A percentile compares a stretch with the other conserved stretches of the same genome.
phyloP scores from a whole-genome alignment of 2,113 vertebrate genomes.

The Canis aureus region DNA sequence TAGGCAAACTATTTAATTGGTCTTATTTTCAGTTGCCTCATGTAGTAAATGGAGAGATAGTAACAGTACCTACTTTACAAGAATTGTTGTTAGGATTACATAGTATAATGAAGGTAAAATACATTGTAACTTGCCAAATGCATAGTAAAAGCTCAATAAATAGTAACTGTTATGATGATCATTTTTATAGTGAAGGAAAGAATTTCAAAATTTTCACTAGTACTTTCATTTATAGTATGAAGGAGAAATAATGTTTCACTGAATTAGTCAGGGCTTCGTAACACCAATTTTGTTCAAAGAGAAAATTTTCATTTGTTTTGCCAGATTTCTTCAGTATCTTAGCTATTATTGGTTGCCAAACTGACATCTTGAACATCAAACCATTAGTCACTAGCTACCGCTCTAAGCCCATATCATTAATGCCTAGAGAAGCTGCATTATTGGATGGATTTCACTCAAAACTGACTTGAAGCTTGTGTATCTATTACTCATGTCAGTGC shows the following conservation, averaged over 20 bases:
- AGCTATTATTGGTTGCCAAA: background rate
- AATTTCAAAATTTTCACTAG: slow-evolving; percentile 14
- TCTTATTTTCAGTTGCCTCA: background rate
- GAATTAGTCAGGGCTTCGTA: background rate
- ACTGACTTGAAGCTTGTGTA: background rate
- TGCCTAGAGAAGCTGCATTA: background rate
- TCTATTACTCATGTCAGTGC: background rate
- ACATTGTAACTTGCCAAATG: background rate
- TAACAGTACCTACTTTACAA: background rate
- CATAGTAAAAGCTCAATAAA: background rate
- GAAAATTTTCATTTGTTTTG: slow-evolving; percentile 43
- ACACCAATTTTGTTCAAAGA: slow-evolving; percentile 42
- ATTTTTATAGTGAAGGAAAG: slow-evolving; percentile 4
- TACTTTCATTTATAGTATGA: background rate
- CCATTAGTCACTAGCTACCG: background rate
- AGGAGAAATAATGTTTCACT: slow-evolving; percentile 40
- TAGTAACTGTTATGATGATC: background rate
- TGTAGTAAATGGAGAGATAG: background rate
- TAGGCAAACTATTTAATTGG: background rate
- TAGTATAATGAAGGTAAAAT: background rate
- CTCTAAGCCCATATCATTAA: background rate
- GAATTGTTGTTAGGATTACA: background rate
- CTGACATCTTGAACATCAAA: background rate
- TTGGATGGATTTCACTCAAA: background rate
- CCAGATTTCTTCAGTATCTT: background rate